Evolutionary conservation across 1,140 invertebrate genomes (phyloP).

Genomic region (Helicoverpa zea): DNA sequence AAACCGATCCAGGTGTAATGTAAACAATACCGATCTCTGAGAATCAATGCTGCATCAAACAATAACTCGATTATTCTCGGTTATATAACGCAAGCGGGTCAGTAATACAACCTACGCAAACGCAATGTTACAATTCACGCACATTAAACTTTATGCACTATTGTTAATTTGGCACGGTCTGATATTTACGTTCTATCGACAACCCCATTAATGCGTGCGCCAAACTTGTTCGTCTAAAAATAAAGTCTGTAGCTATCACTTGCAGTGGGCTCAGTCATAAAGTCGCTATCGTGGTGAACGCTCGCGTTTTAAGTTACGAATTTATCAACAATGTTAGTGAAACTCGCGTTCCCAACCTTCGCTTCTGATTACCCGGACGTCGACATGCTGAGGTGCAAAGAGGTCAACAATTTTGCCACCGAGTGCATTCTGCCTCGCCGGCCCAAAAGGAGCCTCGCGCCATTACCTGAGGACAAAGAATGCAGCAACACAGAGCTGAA

Average conservation of each 20-base stretch:
- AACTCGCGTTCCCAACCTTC: conserved; percentile 67
- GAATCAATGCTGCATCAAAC: neutral
- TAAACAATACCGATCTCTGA: neutral
- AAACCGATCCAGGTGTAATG: neutral
- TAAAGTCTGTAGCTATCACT: conserved; percentile 43
- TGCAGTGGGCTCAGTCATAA: conserved; percentile 61
- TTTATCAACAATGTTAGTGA: conserved; percentile 68
- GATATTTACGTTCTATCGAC: conserved; percentile 49
- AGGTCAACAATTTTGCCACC: conserved; percentile 68
- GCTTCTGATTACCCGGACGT: conserved; percentile 70
- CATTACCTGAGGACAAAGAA: conserved; percentile 80
- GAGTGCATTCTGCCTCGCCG: conserved; percentile 74
- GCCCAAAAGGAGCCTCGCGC: conserved; percentile 69
- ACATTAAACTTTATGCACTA: conserved; percentile 35
- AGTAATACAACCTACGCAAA: conserved; percentile 4
- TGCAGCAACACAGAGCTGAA: conserved; percentile 69
- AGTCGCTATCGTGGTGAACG: conserved; percentile 58
- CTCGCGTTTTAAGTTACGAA: conserved; percentile 57
- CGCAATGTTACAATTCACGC: conserved; percentile 32
- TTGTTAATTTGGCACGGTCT: conserved; percentile 31
- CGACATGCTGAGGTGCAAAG: conserved; percentile 75
- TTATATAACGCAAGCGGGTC: conserved; percentile 10
- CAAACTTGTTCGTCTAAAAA: conserved; percentile 45
- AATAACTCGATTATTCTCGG: conserved; percentile 19
- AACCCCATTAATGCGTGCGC: conserved; percentile 46